Evolutionary conservation across 2,888 invertebrate genomes (phyloP), one percentile per base, ranked within the genome.

Genomic region (Pedicia rivosa): DNA sequence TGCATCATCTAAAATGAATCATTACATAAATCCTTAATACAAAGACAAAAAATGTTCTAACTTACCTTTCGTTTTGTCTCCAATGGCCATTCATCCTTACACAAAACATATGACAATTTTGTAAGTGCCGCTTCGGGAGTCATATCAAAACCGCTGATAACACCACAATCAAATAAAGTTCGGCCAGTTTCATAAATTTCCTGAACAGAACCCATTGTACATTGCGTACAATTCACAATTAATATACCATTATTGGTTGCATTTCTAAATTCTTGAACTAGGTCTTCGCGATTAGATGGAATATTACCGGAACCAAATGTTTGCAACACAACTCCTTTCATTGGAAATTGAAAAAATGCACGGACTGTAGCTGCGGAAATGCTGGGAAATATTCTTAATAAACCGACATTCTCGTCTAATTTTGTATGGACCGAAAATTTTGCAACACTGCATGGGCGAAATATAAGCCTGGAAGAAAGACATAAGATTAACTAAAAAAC

Each of bases 261-360:
- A 0, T 66, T 65, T 19, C 65, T 64, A 14, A 95, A 62, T 44
- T 73, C 80, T 0, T 71, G 64, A 6, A 91, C 58, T 2, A 97
- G 63, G 47, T 92, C 92, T n/a, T 63, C 61, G 7, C 88, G 70
- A 51, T 81, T 79, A 0, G 77, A 74, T 0, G 95, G 95, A 24
- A 92, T 74, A 54, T 98, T 97, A 0, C 97, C 97, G 0, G 84
- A 72, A 0, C 97, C 97, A 50, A 90, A 97, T 0, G 84, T 83
- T 59, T 92, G 87, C 27, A 97, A 59, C 1, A 97, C 82, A 1
- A 94, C 77, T 10, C 95, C 73, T 48, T 66, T 63, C 41, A 80
- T 79, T 10, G 90, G 82, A 2, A 84, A 75, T 44, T 78, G 71
- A 25, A 80, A 60, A 50, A 80, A 78, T 0, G 79, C 74, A 44